Evolutionary conservation across 2,888 invertebrate species (phyloP), one percentile per base, ranked within the genome.

Genomic region (Asteroscopus sphinx): DNA sequence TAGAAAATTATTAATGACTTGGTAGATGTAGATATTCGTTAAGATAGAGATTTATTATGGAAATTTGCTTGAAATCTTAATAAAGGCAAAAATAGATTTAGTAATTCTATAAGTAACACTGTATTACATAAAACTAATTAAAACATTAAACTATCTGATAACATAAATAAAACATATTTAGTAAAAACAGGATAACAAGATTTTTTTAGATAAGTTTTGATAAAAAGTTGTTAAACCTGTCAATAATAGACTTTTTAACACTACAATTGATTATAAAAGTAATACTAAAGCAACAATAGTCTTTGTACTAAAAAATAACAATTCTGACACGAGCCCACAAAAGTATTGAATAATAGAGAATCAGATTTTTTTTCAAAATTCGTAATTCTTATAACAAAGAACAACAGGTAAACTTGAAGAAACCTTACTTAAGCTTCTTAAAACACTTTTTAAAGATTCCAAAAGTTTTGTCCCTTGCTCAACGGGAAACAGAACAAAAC

Each of bases 391-490:
- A 49, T 12, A 32, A 39, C 28, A 59, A 58, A 48, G 21, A 8
- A 7, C 15, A 69, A 47, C 48, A 60, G 54, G 62, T 68, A 68
- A 73, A 72, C 44, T 49, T 21, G 11, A 46, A 45, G 67, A 67
- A 67, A n/a, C 39, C 45, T 36, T 48, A 55, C 33, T 53, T 64
- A 76, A 72, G 48, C 61, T 45, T 46, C 68, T 64, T 64, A 55
- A 8, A 48, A 61, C 37, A 57, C 41, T 47, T 62, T 41, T 36
- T 35, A 68, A 73, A 53, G 42, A 36, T 42, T 48, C 25, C 25
- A 48, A 53, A 61, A 57, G 42, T 52, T 56, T 66, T 46, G 36
- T 55, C 30, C 37, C 37, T 57, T 37, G 42, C 37, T 39, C 39
- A 56, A 52, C 40, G 48, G 62, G 40, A 51, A 30, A 47, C 4